Evolutionary conservation across 2,113 vertebrate genomes (phyloP).

Genomic region (Platichthys flesus): DNA sequence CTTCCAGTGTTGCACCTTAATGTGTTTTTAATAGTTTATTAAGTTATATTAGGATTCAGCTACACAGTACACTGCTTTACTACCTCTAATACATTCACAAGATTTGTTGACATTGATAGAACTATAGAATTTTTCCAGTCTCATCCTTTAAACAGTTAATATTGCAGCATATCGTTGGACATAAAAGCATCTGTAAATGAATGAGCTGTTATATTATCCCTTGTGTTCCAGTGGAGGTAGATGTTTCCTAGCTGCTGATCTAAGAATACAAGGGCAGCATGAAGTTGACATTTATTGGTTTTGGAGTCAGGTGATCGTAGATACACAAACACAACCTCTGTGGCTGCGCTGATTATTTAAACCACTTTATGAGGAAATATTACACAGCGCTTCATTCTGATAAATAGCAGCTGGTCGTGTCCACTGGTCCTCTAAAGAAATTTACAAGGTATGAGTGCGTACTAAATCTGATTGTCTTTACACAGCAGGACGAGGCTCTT

Average conservation of each 20-base stretch:
- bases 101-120: too few relatives aligned
- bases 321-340: slow-evolving; percentile 4
- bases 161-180: background rate
- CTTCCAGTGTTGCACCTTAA: too few relatives aligned
- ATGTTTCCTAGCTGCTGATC: background rate
- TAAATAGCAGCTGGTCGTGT: background rate
- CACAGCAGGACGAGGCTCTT: slow-evolving; percentile 9
- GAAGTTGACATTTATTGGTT: slow-evolving; percentile 15
- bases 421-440: background rate
- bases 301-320: background rate
- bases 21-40: too few relatives aligned
- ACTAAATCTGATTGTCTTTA: slow-evolving; percentile 24
- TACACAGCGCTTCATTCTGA: slow-evolving; percentile 13
- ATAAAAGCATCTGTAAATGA: background rate
- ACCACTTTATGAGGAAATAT: slow-evolving; percentile 1
- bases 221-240: background rate
- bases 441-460: background rate
- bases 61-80: too few relatives aligned
- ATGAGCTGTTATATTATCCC: background rate
- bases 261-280: background rate
- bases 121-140: background rate
- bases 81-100: too few relatives aligned
- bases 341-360: slow-evolving; percentile 10
- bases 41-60: too few relatives aligned
- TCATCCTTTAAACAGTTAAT: background rate